Percentiles rank a stretch among this genome's conserved stretches.
phyloP scores from a whole-genome alignment of 2,797 vertebrate genomes.

The Craterocephalus amniculus region DNA sequence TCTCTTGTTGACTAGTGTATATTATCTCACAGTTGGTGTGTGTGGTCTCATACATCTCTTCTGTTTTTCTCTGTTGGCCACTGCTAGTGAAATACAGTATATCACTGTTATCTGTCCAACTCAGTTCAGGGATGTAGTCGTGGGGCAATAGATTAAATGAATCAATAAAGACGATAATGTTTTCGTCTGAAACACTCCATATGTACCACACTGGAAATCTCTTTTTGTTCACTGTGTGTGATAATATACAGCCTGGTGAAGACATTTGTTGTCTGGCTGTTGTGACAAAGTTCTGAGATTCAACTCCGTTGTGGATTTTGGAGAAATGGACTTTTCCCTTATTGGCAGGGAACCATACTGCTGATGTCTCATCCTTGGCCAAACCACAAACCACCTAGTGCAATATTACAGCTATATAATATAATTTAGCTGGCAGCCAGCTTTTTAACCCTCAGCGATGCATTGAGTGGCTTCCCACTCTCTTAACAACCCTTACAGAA shows the following conservation, averaged over 20 bases:
- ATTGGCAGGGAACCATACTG: neutral
- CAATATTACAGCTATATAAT: neutral
- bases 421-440: neutral
- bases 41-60: neutral
- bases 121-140: neutral
- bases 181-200: neutral
- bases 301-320: neutral
- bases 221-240: neutral
- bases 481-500: neutral
- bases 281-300: neutral
- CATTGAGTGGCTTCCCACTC: neutral
- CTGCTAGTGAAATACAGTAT: neutral
- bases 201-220: neutral
- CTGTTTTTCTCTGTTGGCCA: constrained; percentile 2
- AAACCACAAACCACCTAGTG: neutral
- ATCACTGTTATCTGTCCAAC: constrained; percentile 12
- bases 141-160: constrained; percentile 12
- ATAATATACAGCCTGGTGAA: neutral
- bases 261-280: no score
- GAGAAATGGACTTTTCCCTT: neutral
- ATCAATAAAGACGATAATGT: neutral
- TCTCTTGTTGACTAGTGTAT: neutral
- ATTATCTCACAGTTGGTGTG: neutral
- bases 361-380: neutral
- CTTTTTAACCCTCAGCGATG: neutral